These are phyloP conservation scores for Brienomyrus longianalis DNA, from an alignment of 2,113 vertebrate species.

Conservation along the genomic window DNA sequence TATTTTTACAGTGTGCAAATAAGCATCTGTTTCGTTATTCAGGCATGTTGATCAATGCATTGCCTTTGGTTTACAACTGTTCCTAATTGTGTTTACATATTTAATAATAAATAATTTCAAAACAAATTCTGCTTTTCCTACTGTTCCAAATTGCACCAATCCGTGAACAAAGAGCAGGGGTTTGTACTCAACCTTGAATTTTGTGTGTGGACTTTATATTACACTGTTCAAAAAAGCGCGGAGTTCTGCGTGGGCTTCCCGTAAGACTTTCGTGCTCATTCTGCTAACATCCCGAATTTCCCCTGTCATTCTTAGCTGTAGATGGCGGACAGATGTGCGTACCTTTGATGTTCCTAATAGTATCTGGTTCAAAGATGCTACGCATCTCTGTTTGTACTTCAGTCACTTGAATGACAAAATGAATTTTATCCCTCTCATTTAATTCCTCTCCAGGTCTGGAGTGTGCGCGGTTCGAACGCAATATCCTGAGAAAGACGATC, in stretches of 20 bases:
- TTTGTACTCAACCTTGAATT: neutral
- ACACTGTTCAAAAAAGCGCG: neutral
- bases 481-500: neutral
- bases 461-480: neutral
- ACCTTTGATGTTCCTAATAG: neutral
- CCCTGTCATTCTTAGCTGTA: neutral
- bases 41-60: neutral
- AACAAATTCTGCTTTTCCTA: neutral
- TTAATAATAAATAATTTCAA: neutral
- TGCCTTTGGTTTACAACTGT: neutral
- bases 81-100: neutral
- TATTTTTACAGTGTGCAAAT: neutral
- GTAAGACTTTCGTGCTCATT: neutral
- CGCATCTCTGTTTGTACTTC: neutral
- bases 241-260: neutral
- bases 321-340: neutral
- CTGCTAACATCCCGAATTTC: neutral
- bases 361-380: too few relatives aligned
- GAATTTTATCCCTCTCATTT: neutral
- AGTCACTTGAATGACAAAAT: neutral
- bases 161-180: neutral
- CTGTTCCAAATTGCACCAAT: neutral
- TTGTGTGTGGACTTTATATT: neutral
- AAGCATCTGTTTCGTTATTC: neutral
- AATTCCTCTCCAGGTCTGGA: slow-evolving; percentile 1